Evolutionary conservation across 1,140 invertebrate species (phyloP), one percentile per base, ranked within the genome.

Genomic region (Belonocnema kinseyi): DNA sequence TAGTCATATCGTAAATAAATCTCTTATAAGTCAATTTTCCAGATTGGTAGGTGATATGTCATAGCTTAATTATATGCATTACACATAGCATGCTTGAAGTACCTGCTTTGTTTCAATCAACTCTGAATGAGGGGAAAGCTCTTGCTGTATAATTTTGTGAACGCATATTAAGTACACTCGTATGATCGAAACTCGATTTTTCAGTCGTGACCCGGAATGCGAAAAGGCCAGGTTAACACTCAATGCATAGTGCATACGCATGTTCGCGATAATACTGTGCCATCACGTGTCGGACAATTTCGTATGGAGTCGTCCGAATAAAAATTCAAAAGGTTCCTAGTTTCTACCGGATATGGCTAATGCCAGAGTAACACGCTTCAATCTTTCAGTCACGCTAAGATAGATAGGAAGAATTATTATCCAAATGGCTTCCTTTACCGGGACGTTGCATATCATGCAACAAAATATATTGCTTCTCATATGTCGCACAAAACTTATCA

Each of bases 271-370:
- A 46, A 74, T 74, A 61, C 53, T 21, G 40, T 66, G 54, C n/a
- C 46, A 72, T 82, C 46, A 74, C 82, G 78, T 83, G 80, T 50
- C 75, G 80, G 19, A 80, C 73, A 72, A 77, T 83, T 80, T 78
- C 33, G 21, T 54, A 56, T 71, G 50, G 72, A 74, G 46, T 61
- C 76, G 71, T 56, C 46, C 50, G n/a, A 56, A 17, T 7, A n/a
- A 51, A 19, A 61, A 58, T 66, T 72, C 73, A 80, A 77, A 80
- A 61, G 79, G 66, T 75, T 74, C 72, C 54, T 51, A 80, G 73
- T 77, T 76, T 77, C 71, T 56, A 52, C 58, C 52, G 81, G 74
- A 78, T 76, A 72, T 78, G 72, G 56, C 72, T 82, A 78, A 82
- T 78, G 76, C 79, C 56, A 66, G 73, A 76, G 33, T 52, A 80